phyloP scores from a whole-genome alignment of 2,113 vertebrate genomes.

The Rostratula benghalensis region DNA sequence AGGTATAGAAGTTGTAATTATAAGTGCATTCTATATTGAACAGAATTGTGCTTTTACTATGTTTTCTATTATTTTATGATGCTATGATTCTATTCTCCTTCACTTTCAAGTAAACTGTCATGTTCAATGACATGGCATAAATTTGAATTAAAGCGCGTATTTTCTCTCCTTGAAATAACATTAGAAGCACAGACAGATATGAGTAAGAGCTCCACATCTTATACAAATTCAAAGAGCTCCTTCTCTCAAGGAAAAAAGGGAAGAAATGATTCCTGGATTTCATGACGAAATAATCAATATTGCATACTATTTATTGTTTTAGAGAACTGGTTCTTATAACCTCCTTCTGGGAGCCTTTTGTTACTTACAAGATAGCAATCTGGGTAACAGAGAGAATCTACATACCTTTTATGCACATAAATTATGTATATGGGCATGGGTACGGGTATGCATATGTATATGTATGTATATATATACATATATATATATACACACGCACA shows the following conservation, averaged over 20 bases:
- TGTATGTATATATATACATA: background rate
- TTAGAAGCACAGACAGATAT: background rate
- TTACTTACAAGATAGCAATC: background rate
- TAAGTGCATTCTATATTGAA: background rate
- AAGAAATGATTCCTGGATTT: background rate
- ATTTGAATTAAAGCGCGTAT: background rate
- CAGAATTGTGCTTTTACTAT: background rate
- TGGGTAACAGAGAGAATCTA: background rate
- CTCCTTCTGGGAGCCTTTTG: background rate
- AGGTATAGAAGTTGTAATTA: background rate
- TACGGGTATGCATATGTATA: background rate
- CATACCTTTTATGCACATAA: background rate
- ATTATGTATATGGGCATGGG: background rate
- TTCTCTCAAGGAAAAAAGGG: background rate
- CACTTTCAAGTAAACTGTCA: background rate
- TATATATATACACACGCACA: accelerated
- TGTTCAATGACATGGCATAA: background rate
- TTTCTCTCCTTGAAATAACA: background rate
- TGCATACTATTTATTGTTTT: background rate
- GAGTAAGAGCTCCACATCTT: background rate
- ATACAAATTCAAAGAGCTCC: background rate
- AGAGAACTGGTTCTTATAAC: background rate
- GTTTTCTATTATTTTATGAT: background rate
- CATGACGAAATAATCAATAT: background rate
- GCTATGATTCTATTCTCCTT: background rate